Conservation (phyloP, 2,113 vertebrate species). For the Zapus hudsonius region DNA sequence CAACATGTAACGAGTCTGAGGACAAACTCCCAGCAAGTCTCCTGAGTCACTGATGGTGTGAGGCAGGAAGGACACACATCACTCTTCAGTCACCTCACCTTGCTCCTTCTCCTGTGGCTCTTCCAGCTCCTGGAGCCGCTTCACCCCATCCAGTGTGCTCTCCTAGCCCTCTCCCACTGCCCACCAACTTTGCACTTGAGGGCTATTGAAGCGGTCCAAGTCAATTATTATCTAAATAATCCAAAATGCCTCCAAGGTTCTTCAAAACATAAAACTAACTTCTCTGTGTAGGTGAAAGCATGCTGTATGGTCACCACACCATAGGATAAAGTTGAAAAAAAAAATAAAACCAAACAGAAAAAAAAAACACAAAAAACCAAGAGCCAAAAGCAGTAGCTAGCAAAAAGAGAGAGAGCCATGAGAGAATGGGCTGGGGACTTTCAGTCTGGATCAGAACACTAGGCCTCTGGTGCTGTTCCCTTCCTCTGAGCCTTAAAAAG, state of each 20-base stretch:
- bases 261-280: not conserved
- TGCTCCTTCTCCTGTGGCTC: not conserved
- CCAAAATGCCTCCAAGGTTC: not conserved
- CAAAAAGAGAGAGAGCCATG: not conserved
- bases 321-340: too few species aligned
- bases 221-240: not conserved
- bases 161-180: not conserved
- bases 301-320: rapidly evolving
- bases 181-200: not conserved
- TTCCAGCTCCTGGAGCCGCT: not conserved
- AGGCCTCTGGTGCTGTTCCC: not conserved
- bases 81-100: not conserved
- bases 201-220: not conserved
- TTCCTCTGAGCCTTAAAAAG: not conserved
- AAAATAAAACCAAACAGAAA: too few species aligned
- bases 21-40: not conserved
- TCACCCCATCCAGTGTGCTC: not conserved
- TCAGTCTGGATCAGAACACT: not conserved
- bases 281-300: not conserved
- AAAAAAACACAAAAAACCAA: too few species aligned
- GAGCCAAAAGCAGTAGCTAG: not conserved
- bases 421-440: not conserved
- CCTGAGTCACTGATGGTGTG: not conserved
- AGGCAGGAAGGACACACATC: not conserved
- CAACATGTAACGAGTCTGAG: not conserved